A percentile compares a stretch with the other conserved stretches of the same genome.
These are phyloP conservation scores for Iguana delicatissima DNA, from an alignment of 2,797 vertebrate genomes.

Conservation along the genomic window DNA sequence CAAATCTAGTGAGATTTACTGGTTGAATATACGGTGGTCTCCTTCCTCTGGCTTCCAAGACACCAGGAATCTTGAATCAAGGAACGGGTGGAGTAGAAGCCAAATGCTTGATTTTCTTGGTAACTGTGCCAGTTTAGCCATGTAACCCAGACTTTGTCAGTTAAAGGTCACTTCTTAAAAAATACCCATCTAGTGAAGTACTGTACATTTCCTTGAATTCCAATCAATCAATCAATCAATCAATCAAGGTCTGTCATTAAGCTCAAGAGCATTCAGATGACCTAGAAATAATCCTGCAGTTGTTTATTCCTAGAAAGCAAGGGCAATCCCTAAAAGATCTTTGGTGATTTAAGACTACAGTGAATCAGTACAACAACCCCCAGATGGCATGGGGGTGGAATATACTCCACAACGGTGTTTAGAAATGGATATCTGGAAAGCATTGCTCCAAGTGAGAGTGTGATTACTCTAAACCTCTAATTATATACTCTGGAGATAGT, in stretches of 20 bases:
- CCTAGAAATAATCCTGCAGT: not conserved
- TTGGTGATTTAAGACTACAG: slow-evolving; percentile 49
- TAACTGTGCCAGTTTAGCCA: not conserved
- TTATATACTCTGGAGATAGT: slow-evolving; percentile 67
- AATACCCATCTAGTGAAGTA: not conserved
- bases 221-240: not conserved
- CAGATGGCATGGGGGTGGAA: not conserved
- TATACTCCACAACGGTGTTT: slow-evolving; percentile 31
- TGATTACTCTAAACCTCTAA: slow-evolving; percentile 74
- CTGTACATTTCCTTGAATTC: not conserved
- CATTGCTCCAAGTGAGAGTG: slow-evolving; percentile 50
- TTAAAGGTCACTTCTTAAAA: not conserved
- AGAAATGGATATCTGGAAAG: slow-evolving; percentile 61
- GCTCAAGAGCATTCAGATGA: slow-evolving; percentile 34
- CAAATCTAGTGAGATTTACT: too few species aligned
- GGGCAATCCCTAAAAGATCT: slow-evolving; percentile 23
- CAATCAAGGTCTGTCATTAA: not conserved
- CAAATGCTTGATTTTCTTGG: not conserved
- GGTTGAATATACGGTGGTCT: not conserved
- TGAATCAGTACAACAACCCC: slow-evolving; percentile 36
- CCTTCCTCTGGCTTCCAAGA: not conserved
- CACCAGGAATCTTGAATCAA: not conserved
- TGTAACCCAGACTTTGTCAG: not conserved
- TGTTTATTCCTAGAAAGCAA: slow-evolving; percentile 44
- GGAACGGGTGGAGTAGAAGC: not conserved